phyloP scores from a whole-genome alignment of 2,888 invertebrate genomes.

The Stenurella melanura region DNA sequence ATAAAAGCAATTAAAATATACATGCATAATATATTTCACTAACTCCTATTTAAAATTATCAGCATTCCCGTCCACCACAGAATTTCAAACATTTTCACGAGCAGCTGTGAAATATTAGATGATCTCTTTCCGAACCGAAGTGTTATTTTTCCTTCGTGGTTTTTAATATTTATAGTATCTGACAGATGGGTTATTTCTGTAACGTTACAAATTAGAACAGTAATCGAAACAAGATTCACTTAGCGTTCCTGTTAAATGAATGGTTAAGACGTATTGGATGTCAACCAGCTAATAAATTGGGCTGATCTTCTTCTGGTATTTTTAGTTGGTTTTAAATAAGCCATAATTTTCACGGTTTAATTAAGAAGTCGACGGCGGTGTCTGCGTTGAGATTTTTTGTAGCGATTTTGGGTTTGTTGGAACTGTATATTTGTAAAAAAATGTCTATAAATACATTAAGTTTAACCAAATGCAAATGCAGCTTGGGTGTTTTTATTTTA shows the following conservation, averaged over 20 bases:
- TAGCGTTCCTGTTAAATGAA: conserved; percentile 40
- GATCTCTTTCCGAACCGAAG: conserved; percentile 12
- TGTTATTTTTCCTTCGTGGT: conserved; percentile 22
- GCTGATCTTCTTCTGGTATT: conserved; percentile 43
- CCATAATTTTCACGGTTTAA: conserved; percentile 51
- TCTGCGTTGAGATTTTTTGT: conserved; percentile 45
- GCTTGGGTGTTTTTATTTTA: no score
- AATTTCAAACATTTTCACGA: conserved; percentile 6
- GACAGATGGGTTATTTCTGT: conserved; percentile 37
- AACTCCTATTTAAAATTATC: not conserved
- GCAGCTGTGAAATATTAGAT: conserved; percentile 9
- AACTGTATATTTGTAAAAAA: no score
- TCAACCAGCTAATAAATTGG: conserved; percentile 47
- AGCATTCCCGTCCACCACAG: not conserved
- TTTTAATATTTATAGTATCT: conserved; percentile 29
- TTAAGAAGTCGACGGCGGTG: conserved; percentile 41
- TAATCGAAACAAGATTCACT: conserved; percentile 46
- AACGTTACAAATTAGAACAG: conserved; percentile 45
- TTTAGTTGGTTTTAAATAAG: conserved; percentile 40
- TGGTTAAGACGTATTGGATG: conserved; percentile 43
- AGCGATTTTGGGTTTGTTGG: not conserved
- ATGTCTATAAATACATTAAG: not conserved
- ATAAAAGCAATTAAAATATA: no score
- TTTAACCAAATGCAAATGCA: no score
- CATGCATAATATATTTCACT: not conserved